phyloP scores from a whole-genome alignment of 1,140 invertebrate species.

The Temnothorax longispinosus region DNA sequence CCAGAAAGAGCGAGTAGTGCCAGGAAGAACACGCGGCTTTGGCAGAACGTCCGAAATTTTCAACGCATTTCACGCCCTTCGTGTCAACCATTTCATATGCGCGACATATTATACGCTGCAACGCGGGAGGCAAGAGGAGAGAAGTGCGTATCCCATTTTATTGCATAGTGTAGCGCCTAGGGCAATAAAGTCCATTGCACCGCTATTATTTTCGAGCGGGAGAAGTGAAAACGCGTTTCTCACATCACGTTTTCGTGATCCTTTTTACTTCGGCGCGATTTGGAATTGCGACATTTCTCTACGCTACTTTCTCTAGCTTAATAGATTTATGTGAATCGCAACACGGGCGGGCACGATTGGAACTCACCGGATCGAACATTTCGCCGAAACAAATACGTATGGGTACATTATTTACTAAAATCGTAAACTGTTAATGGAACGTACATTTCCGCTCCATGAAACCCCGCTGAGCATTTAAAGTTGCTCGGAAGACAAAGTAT shows the following conservation, averaged over 20 bases:
- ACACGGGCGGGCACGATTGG: background rate
- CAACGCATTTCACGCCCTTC: background rate
- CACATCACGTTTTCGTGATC: slow-evolving; percentile 28
- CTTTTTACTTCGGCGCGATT: slow-evolving; percentile 43
- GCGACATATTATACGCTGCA: slow-evolving; percentile 22
- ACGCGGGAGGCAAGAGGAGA: background rate
- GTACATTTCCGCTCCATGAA: background rate
- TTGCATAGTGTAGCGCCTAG: slow-evolving; percentile 35
- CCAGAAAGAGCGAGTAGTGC: no score
- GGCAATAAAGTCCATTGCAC: slow-evolving; percentile 46
- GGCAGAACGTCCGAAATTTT: slow-evolving; percentile 31
- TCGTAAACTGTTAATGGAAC: slow-evolving; percentile 18
- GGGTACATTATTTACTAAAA: slow-evolving; percentile 21
- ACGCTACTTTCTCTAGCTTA: slow-evolving; percentile 18
- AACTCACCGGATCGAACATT: background rate
- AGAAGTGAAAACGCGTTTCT: slow-evolving; percentile 47
- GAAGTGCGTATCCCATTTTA: slow-evolving; percentile 40
- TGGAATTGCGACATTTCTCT: slow-evolving; percentile 23
- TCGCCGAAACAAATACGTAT: slow-evolving; percentile 26
- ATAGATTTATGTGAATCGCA: slow-evolving; percentile 36
- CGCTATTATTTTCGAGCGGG: slow-evolving; percentile 30
- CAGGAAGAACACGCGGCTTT: background rate
- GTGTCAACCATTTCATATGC: slow-evolving; percentile 47
- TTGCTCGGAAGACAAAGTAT: slow-evolving; percentile 25
- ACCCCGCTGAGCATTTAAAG: background rate